Conservation (phyloP, 2,888 invertebrate genomes). For the Coenonympha glycerion region DNA sequence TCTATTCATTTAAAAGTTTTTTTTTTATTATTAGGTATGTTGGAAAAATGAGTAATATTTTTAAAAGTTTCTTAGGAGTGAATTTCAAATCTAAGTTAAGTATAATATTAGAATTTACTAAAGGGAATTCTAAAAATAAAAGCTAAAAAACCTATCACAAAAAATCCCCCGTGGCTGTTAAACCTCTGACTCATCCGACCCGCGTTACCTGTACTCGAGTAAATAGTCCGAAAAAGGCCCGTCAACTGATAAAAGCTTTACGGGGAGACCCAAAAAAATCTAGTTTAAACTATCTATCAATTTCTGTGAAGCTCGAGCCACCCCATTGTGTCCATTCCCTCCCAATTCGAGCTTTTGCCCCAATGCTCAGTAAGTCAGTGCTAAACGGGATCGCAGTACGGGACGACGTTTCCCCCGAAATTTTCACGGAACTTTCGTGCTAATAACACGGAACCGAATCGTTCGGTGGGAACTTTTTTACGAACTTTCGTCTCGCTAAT, state of each 20-base stretch:
- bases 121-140: not conserved
- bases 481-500: conserved; percentile 22
- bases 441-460: too few relatives aligned
- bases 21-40: too few relatives aligned
- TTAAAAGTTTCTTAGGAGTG: too few relatives aligned
- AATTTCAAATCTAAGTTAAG: too few relatives aligned
- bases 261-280: conserved; percentile 14
- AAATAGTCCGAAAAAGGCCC: conserved; percentile 11
- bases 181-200: conserved; percentile 7
- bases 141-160: not conserved
- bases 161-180: conserved; percentile 6
- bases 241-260: conserved; percentile 13
- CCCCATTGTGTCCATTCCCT: conserved; percentile 30
- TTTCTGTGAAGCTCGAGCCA: conserved; percentile 27
- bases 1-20: too few relatives aligned
- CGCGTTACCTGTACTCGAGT: conserved; percentile 6
- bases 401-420: conserved; percentile 27
- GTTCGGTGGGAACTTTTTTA: conserved; percentile 21
- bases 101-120: not conserved
- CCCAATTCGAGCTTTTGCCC: conserved; percentile 18
- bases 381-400: conserved; percentile 26
- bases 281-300: conserved; percentile 30
- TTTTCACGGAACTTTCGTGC: conserved; percentile 18
- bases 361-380: conserved; percentile 28
- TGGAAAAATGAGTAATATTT: too few relatives aligned